Evolutionary conservation across 2,113 vertebrate species (phyloP).

Genomic region (Rhadina sibilatrix): DNA sequence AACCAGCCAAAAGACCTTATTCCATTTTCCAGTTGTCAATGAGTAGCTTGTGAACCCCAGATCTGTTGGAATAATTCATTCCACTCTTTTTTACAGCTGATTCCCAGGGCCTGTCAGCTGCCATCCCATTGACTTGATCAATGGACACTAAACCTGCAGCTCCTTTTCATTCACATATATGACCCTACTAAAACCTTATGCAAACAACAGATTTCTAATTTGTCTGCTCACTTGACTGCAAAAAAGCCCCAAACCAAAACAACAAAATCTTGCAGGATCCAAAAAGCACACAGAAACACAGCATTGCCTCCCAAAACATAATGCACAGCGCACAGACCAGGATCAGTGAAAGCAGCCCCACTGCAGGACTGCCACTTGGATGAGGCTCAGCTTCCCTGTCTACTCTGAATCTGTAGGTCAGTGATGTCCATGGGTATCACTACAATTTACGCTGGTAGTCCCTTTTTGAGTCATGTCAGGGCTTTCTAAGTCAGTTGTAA

Average conservation of each 20-base stretch:
- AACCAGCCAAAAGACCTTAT: neutral
- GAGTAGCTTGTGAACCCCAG: neutral
- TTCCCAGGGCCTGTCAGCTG: neutral
- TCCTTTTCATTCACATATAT: neutral
- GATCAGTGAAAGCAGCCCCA: neutral
- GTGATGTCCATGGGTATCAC: neutral
- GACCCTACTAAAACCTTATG: neutral
- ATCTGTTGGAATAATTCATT: neutral
- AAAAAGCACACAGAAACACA: neutral
- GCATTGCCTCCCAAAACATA: neutral
- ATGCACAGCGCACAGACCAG: fast-evolving
- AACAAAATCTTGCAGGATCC: neutral
- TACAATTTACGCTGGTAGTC: neutral
- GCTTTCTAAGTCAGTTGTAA: neutral
- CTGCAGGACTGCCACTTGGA: neutral
- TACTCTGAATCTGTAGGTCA: fast-evolving
- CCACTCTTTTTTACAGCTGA: neutral
- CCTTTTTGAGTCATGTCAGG: neutral
- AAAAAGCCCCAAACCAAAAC: neutral
- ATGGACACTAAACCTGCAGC: neutral
- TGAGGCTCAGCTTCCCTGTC: neutral
- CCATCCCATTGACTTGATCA: neutral
- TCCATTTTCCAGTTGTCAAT: neutral
- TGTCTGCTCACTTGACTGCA: neutral
- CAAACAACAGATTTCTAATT: neutral